Evolutionary conservation across 2,113 vertebrate genomes (phyloP), one percentile per base, ranked within the genome.

Genomic region (Entelurus aequoreus): DNA sequence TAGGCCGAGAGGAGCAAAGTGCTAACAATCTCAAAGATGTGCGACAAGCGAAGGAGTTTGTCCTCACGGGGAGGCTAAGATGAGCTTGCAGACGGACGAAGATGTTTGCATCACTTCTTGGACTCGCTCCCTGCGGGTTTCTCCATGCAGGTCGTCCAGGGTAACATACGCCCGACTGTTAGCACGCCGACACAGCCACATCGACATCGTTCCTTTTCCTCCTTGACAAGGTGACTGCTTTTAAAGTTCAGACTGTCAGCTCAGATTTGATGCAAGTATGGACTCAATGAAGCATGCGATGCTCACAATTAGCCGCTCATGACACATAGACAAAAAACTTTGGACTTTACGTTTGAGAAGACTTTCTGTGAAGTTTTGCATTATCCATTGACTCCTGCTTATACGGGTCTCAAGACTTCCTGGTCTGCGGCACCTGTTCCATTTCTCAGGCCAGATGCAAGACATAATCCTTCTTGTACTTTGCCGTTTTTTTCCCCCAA

Each of bases 211-310:
- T 69, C 65, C 59, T 66, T 28, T 61, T 64, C 51, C 56, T 65
- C 51, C 62, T 64, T 63, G 78, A 54, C 76, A 75, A 66, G 54
- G 35, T 71, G 78, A 74, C 73, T 73, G 71, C 69, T 36, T 80
- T 79, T 79, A 79, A 87, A 84, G 81, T 79, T 79, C 78, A 81
- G 62, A 66, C 71, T 77, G 81, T 83, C 81, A 78, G 69, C 60
- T 77, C 66, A 74, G 4, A 81, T 85, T 79, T 79, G 19, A 58
- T 62, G 35, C 55, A 16, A 10, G 40, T 9, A 16, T 14, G 38
- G 10, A 42, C 55, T 53, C 51, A 11, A 13, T 13, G 1, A 21
- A n/a, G 9, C 19, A 9, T 5, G 40, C 40, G 8, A 42, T 3
- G 6, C 40, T 28, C 28, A 28, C 28, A 28, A 28, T 28, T 28